These are phyloP conservation scores for Hippasteria phrygiana DNA, from an alignment of 53 echinoderm and acorn worm species.

Conservation along the genomic window DNA sequence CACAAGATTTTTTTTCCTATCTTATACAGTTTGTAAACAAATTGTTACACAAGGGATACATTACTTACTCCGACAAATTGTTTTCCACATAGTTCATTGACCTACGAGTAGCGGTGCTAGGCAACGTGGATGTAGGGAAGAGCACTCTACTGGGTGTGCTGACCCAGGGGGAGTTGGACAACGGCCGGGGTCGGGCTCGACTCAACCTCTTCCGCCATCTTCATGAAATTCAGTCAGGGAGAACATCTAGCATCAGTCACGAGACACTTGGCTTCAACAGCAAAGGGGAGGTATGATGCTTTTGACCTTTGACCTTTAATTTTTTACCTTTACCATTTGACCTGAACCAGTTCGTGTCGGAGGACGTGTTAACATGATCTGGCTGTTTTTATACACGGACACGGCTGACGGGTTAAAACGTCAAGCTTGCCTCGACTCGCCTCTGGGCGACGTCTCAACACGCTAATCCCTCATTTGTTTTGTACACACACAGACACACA, in stretches of 20 bases:
- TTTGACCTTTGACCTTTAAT: background rate
- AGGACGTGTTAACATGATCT: no score
- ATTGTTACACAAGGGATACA: no score
- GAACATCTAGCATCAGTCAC: conserved; percentile 96
- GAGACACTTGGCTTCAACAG: conserved; percentile 96
- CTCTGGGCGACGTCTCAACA: no score
- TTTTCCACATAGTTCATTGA: conserved; percentile 80
- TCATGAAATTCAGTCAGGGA: conserved; percentile 96
- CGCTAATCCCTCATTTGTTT: no score
- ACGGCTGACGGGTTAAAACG: no score
- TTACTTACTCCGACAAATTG: background rate
- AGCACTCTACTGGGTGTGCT: conserved; percentile 95
- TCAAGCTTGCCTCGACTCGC: no score
- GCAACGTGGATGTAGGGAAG: conserved; percentile 96
- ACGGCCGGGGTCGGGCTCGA: conserved; percentile 92
- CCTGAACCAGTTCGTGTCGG: no score
- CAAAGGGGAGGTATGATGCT: conserved; percentile 85
- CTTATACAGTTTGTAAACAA: background rate
- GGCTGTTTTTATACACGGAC: no score
- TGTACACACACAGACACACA: no score
- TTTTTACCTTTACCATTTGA: no score
- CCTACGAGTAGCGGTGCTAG: conserved; percentile 92
- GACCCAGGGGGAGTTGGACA: conserved; percentile 96
- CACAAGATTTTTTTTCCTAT: no score
- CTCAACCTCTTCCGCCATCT: conserved; percentile 95